Evolutionary conservation across 1,140 invertebrate species (phyloP).

Genomic region (Drosophila lowei): DNA sequence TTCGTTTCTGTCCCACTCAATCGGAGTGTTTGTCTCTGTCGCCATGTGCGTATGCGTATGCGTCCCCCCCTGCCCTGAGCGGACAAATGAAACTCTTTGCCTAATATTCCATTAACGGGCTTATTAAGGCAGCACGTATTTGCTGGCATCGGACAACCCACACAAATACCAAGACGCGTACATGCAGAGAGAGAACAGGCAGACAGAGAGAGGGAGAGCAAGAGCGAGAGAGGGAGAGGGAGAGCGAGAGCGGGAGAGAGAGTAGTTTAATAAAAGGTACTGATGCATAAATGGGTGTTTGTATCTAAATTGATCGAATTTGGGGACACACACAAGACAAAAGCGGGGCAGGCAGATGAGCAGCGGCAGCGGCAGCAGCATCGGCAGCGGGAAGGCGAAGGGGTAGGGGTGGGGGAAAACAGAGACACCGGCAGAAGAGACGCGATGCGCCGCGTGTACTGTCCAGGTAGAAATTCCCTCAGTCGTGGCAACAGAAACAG

Average conservation of each 20-base stretch:
- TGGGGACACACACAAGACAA: slow-evolving; percentile 73
- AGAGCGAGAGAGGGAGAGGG: not conserved
- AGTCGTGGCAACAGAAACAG: slow-evolving; percentile 34
- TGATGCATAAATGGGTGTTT: slow-evolving; percentile 81
- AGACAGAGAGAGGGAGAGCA: not conserved
- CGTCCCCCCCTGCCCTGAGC: slow-evolving; percentile 17
- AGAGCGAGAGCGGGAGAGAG: slow-evolving; percentile 9
- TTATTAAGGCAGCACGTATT: slow-evolving; percentile 79
- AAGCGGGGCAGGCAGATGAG: slow-evolving; percentile 40
- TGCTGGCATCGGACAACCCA: slow-evolving; percentile 48
- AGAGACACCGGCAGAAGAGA: not conserved
- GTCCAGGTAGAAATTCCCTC: slow-evolving; percentile 74
- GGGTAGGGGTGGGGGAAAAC: slow-evolving; percentile 7
- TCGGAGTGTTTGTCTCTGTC: slow-evolving; percentile 38
- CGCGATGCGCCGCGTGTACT: slow-evolving; percentile 22
- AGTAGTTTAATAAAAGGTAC: slow-evolving; percentile 81
- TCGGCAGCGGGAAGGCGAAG: slow-evolving; percentile 1
- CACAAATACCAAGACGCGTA: slow-evolving; percentile 38
- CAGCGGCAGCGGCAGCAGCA: slow-evolving; percentile 17
- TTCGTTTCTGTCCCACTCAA: slow-evolving; percentile 27
- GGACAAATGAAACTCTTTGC: slow-evolving; percentile 73
- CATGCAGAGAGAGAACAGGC: not conserved
- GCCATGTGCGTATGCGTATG: slow-evolving; percentile 60
- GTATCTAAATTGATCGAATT: slow-evolving; percentile 82
- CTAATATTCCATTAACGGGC: slow-evolving; percentile 81